phyloP scores from a whole-genome alignment of 2,113 vertebrate species.

The Rhinichthys klamathensis region DNA sequence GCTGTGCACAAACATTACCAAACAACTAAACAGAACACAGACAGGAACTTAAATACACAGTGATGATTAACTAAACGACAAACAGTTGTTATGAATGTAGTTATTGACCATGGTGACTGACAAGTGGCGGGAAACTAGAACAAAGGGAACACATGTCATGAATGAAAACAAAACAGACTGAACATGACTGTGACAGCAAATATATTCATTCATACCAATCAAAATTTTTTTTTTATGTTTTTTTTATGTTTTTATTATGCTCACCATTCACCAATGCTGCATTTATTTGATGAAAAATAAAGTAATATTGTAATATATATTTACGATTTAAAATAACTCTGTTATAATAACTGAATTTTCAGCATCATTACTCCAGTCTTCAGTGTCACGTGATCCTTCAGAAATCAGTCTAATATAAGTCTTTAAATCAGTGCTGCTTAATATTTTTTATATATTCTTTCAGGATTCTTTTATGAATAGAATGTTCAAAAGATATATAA shows the following conservation, averaged over 20 bases:
- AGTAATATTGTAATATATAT: neutral
- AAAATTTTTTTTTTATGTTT: no score
- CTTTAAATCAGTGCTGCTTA: neutral
- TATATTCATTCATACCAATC: neutral
- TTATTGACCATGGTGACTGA: no score
- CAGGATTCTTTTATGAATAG: neutral
- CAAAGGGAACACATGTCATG: no score
- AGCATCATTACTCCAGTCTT: neutral
- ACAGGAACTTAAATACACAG: no score
- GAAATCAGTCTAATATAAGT: neutral
- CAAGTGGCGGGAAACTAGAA: no score
- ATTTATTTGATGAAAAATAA: neutral
- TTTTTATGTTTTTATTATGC: neutral
- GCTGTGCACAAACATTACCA: no score
- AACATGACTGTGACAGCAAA: neutral
- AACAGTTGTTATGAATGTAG: no score
- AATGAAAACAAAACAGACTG: no score
- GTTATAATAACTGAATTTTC: no score
- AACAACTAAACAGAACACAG: no score
- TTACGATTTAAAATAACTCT: no score
- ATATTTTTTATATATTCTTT: neutral
- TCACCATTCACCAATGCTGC: neutral
- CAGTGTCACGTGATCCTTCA: neutral
- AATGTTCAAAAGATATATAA: neutral
- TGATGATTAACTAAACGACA: no score